phyloP scores from a whole-genome alignment of 2,888 invertebrate genomes.

The Megalurothrips usitatus region DNA sequence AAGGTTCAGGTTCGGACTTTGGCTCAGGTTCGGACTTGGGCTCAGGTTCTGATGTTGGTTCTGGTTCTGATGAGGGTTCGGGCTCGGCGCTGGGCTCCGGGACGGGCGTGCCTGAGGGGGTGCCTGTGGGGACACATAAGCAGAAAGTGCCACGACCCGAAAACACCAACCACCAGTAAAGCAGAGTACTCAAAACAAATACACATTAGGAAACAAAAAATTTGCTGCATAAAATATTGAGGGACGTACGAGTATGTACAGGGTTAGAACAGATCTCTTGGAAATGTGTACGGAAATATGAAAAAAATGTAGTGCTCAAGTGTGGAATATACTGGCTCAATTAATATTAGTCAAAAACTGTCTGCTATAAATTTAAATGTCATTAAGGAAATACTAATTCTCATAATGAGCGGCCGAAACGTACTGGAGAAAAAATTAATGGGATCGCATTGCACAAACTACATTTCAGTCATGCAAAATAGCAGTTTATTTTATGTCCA shows the following conservation, averaged over 20 bases:
- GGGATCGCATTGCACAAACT: too few relatives aligned
- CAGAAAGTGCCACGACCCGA: conserved; percentile 26
- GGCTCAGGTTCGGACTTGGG: conserved; percentile 48
- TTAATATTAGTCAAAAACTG: too few relatives aligned
- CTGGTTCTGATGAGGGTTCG: conserved; percentile 48
- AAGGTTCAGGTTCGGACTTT: conserved; percentile 45
- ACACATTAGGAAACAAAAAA: too few relatives aligned
- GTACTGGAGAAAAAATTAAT: too few relatives aligned
- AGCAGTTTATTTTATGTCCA: not conserved
- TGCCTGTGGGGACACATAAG: conserved; percentile 30
- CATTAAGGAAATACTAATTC: too few relatives aligned
- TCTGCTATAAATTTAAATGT: too few relatives aligned
- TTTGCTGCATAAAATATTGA: not conserved
- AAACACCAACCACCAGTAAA: conserved; percentile 33
- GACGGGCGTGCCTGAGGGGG: conserved; percentile 38
- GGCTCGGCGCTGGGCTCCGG: conserved; percentile 48
- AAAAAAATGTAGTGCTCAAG: too few relatives aligned
- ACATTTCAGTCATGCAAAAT: not conserved
- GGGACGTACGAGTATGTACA: not conserved
- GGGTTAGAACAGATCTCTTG: not conserved
- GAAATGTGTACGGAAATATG: not conserved
- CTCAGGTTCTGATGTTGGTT: conserved; percentile 47
- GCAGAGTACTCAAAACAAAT: not conserved
- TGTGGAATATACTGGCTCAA: too few relatives aligned
- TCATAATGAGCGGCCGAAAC: too few relatives aligned